These are phyloP conservation scores for Stomatorhinus ivindoensis DNA, from an alignment of 2,113 vertebrate species.

Conservation along the genomic window DNA sequence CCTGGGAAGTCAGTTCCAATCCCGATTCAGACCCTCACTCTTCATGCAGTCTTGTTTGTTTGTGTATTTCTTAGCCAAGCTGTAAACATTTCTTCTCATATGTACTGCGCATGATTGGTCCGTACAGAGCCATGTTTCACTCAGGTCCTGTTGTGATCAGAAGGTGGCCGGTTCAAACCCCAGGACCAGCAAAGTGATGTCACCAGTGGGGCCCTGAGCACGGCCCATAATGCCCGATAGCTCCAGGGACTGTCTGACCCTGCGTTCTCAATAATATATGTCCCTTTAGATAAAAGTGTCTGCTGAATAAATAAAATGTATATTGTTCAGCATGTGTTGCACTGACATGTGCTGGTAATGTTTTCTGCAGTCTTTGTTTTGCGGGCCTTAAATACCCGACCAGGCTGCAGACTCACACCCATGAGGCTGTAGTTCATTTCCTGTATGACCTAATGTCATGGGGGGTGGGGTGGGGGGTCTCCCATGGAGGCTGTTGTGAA, in stretches of 20 bases:
- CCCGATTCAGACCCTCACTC: neutral
- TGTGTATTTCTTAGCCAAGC: neutral
- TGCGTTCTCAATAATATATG: neutral
- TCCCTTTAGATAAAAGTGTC: neutral
- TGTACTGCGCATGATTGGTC: neutral
- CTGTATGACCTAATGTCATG: neutral
- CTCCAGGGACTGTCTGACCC: neutral
- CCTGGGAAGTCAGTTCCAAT: neutral
- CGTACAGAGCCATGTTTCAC: neutral
- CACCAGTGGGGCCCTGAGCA: neutral
- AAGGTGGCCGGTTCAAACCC: neutral
- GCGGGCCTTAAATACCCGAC: neutral
- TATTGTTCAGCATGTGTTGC: neutral
- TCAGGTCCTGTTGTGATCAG: neutral
- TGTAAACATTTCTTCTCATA: neutral
- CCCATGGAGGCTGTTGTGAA: neutral
- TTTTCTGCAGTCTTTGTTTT: neutral
- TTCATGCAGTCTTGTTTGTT: neutral
- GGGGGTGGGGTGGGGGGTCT: neutral
- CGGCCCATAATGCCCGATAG: neutral
- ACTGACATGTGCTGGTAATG: neutral
- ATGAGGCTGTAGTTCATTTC: neutral
- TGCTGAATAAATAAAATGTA: neutral
- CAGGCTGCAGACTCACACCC: neutral
- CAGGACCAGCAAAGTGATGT: neutral